Conservation (phyloP, 2,888 invertebrate species). For the Stramonita haemastoma region DNA sequence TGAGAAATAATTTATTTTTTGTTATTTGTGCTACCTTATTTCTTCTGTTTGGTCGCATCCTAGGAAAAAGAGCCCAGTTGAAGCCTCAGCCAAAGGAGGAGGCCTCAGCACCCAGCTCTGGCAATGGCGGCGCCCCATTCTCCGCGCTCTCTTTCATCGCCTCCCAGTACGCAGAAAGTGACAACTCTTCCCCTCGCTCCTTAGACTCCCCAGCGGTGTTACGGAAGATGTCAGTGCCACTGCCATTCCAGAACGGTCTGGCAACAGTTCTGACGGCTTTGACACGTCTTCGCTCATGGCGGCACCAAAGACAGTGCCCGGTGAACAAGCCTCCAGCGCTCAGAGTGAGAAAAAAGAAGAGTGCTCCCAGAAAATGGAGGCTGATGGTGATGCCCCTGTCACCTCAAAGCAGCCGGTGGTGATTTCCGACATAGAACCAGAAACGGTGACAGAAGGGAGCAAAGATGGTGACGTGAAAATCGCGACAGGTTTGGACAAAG, state of each 20-base stretch:
- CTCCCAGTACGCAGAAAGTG: conserved; percentile 39
- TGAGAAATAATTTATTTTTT: too few species aligned
- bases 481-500: background rate
- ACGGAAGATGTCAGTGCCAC: background rate
- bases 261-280: conserved; percentile 22
- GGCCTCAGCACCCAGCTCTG: background rate
- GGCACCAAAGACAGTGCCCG: background rate
- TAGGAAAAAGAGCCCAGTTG: background rate
- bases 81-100: conserved; percentile 1
- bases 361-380: too few species aligned
- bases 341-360: too few species aligned
- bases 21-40: too few species aligned
- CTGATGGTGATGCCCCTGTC: too few species aligned
- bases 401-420: background rate
- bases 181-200: conserved; percentile 10
- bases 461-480: background rate
- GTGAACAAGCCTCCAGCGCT: too few species aligned
- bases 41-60: background rate
- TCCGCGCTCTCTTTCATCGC: conserved; percentile 40
- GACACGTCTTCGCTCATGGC: background rate
- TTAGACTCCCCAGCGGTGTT: conserved; percentile 19
- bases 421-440: background rate
- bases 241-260: background rate
- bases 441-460: background rate
- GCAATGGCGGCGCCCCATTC: conserved; percentile 5